Evolutionary conservation across 2,888 invertebrate species (phyloP), one percentile per base, ranked within the genome.

Genomic region (Lasioglossum calceatum): DNA sequence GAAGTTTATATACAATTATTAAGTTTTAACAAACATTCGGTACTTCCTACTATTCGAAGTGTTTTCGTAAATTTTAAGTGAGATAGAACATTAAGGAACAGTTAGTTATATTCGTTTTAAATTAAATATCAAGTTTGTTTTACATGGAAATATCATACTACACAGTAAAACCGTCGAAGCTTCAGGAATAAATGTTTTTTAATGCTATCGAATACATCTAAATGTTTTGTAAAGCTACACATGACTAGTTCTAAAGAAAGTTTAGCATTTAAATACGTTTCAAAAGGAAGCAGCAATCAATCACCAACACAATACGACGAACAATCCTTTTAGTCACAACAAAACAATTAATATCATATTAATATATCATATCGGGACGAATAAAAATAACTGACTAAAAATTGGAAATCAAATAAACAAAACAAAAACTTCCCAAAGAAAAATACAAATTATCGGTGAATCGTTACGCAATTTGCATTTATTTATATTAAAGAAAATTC

Each of bases 221-320:
- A 75, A 42, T 73, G 32, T 87, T 81, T 70, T 36, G 54, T 91
- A 91, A 91, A 91, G 91, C 91, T 90, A 91, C 73, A 78, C 73
- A 86, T 91, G 91, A 91, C 91, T 91, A 91, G 91, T 91, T 86
- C 91, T 91, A 91, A 88, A 84, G 71, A 75, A 77, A 81, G 58
- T 36, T 84, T 83, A 86, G 73, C 27, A 72, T 77, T 86, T 7
- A 71, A 75, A 82, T 73, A 42, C 76, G 72, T 79, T 82, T 81
- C 42, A 32, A 81, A 12, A 39, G 64, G n/a, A 27, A 81, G 27
- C 75, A 82, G 70, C 54, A 50, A n/a, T 78, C 73, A 19, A 50
- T 50, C 39, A 7, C 7, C 32, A 42, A 27, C n/a, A n/a, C 4
- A n/a, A 44, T 61, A 27, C 42, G 50, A 86, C 12, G 27, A 73